Percentiles rank a stretch among this genome's conserved stretches.
Evolutionary conservation across 2,888 invertebrate species (phyloP).

Genomic region (Beris morrisii): DNA sequence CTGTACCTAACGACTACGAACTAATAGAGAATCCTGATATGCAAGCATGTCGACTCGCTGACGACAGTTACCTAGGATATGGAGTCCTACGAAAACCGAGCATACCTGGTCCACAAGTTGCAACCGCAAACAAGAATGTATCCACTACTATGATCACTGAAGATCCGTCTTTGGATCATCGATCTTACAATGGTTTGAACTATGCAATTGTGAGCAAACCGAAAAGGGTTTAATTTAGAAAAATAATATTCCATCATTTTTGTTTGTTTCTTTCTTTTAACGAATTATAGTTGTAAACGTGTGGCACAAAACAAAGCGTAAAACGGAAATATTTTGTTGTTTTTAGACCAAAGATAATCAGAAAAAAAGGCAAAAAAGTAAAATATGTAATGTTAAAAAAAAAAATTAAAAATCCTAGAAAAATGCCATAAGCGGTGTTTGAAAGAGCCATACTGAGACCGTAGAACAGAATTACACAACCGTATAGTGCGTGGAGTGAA

Average conservation of each 20-base stretch:
- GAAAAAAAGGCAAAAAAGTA: conserved; percentile 9
- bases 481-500: conserved; percentile 20
- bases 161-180: conserved; percentile 63
- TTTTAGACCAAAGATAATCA: conserved; percentile 25
- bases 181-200: conserved; percentile 73
- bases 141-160: conserved; percentile 37
- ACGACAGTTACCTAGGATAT: conserved; percentile 80
- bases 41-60: conserved; percentile 72
- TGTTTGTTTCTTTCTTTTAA: not conserved
- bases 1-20: conserved; percentile 74
- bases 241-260: not conserved
- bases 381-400: conserved; percentile 2
- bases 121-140: conserved; percentile 57
- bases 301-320: not conserved
- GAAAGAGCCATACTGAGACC: conserved; percentile 23
- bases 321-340: conserved; percentile 4
- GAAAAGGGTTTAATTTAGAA: conserved; percentile 69
- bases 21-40: conserved; percentile 67
- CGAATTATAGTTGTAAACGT: not conserved
- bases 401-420: conserved; percentile 1
- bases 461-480: conserved; percentile 1
- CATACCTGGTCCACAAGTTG: conserved; percentile 60
- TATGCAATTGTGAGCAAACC: conserved; percentile 84
- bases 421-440: conserved; percentile 19
- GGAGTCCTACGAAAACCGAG: conserved; percentile 73